Evolutionary conservation across 2,888 invertebrate genomes (phyloP).

Genomic region (Aricia artaxerxes): DNA sequence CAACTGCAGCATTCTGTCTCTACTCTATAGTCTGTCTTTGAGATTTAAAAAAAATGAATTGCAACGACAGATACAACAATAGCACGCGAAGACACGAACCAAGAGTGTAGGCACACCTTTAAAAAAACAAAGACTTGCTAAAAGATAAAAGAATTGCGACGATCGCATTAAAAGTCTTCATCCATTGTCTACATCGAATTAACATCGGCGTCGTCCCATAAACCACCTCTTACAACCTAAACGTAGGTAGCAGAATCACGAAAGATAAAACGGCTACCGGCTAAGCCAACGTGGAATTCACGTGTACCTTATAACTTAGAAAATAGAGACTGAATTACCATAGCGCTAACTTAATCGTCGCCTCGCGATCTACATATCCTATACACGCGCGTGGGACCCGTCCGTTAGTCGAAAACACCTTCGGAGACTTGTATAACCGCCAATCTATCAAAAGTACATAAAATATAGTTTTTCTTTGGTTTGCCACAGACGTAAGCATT

Average conservation of each 20-base stretch:
- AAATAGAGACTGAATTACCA: constrained; percentile 27
- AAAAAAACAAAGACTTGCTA: background rate
- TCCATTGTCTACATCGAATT: constrained; percentile 26
- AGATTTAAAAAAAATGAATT: background rate
- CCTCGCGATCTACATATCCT: constrained; percentile 52
- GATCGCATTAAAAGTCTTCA: background rate
- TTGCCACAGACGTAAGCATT: background rate
- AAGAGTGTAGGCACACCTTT: background rate
- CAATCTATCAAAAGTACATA: constrained; percentile 25
- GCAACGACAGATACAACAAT: background rate
- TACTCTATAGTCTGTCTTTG: no score
- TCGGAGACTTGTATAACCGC: constrained; percentile 12
- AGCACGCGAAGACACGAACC: background rate
- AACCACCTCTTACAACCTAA: constrained; percentile 38
- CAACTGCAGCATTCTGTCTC: no score
- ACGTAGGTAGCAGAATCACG: constrained; percentile 41
- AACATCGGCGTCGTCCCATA: constrained; percentile 32
- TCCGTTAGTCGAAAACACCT: constrained; percentile 46
- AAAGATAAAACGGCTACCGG: constrained; percentile 41
- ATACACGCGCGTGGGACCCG: constrained; percentile 53
- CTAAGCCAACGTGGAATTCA: constrained; percentile 17
- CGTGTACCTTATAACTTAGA: constrained; percentile 27
- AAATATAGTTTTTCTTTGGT: background rate
- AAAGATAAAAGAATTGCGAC: background rate
- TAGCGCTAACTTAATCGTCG: constrained; percentile 45